phyloP scores from a whole-genome alignment of 1,140 invertebrate genomes.

The Campodea augens region DNA sequence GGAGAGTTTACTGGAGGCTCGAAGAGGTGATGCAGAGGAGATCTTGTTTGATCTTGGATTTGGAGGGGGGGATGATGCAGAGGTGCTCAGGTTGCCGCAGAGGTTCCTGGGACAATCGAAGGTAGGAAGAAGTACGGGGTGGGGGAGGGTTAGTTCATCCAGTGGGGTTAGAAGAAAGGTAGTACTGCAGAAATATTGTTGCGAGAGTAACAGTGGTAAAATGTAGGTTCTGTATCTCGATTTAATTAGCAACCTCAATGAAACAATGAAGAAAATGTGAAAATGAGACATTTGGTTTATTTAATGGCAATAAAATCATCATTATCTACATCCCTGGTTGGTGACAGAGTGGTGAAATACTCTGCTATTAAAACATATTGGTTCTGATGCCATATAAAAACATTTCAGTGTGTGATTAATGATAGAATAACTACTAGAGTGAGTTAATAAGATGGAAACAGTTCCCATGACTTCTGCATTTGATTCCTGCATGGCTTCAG shows the following conservation, averaged over 20 bases:
- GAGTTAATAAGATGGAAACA: no score
- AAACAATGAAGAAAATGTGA: neutral
- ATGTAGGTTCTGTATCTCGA: neutral
- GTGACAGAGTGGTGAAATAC: no score
- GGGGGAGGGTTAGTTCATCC: neutral
- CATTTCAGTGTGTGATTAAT: no score
- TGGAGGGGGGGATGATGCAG: constrained; percentile 23
- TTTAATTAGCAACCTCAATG: neutral
- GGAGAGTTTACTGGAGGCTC: constrained; percentile 46
- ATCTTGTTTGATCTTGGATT: constrained; percentile 45
- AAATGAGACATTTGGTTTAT: neutral
- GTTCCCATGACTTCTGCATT: no score
- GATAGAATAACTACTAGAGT: no score
- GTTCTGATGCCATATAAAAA: no score
- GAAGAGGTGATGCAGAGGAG: constrained; percentile 52
- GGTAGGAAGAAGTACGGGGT: constrained; percentile 2
- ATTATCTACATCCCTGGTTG: no score
- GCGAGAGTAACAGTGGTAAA: neutral
- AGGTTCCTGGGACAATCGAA: constrained; percentile 37
- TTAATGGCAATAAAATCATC: neutral
- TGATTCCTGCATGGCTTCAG: no score
- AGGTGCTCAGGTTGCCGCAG: constrained; percentile 41
- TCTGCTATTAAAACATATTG: no score
- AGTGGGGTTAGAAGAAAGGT: neutral
- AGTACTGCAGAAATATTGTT: neutral